Base-by-base conservation (phyloP, 2,888 invertebrate genomes). In the Thera obeliscata region DNA sequence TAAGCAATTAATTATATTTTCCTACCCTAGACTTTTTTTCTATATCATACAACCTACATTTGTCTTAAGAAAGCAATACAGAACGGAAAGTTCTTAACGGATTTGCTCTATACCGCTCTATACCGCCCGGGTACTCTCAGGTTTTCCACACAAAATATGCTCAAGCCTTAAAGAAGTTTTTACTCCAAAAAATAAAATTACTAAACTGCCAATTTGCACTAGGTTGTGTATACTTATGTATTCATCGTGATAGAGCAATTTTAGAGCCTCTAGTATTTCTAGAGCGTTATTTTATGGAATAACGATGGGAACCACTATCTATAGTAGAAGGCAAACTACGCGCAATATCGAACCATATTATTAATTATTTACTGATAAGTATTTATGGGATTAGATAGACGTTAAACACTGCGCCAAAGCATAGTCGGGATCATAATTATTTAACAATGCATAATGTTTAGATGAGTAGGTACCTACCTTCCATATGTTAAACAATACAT, bases 381-480 rank as follows among this genome's bases (percentile, higher is more conserved):
- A 71, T 68, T 64, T 67, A 71, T 61, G 66, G 67, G 69, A 69
- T 69, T 69, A 59, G 41, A 62, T 56, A 41, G 41, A 63, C 54
- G 9, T 5, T 56, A 56, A 61, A 58, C 48, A 67, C 69, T 70
- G 65, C 75, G 69, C 69, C 67, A 63, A 63, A 67, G 74, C 70
- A 68, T 74, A 68, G 72, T 74, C 50, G 70, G 57, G 57, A 49
- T 61, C 67, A 64, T 46, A 46, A 9, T 63, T 70, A 70, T 70
- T 69, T 67, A 76, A 71, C 72, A 72, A 74, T 73, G 71, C 74
- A 71, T 72, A 22, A 71, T 74, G 70, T 61, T 67, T 56, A 72
- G 67, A 70, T 66, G 70, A 52, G 52, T 73, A n/a, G n/a, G n/a
- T n/a, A n/a, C n/a, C n/a, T n/a, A 68, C 61, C 9, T 43, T 2